phyloP scores from a whole-genome alignment of 2,113 vertebrate genomes.

The Microtus montanus region DNA sequence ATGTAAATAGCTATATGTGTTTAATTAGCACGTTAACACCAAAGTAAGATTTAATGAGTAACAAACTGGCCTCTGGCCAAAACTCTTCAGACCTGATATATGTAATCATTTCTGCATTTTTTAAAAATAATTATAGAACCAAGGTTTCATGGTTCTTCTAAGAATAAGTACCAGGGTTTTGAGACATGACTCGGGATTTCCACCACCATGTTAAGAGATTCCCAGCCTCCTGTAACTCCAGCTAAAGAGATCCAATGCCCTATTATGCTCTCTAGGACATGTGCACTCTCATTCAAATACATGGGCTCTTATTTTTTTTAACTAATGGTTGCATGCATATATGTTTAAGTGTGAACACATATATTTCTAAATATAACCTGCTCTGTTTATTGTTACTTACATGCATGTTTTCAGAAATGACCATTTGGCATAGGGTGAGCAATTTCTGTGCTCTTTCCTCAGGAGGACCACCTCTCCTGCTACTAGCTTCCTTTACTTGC shows the following conservation, averaged over 20 bases:
- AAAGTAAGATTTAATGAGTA: neutral
- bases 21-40: constrained; percentile 25
- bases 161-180: neutral
- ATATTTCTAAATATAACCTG: neutral
- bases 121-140: neutral
- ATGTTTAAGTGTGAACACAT: neutral
- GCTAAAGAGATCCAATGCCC: neutral
- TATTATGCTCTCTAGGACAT: too few species aligned
- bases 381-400: neutral
- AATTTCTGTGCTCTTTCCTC: neutral
- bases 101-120: neutral
- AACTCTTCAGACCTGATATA: neutral
- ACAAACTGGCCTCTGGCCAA: neutral
- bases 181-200: neutral
- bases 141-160: neutral
- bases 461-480: neutral
- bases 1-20: neutral
- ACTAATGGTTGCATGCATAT: neutral
- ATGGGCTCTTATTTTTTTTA: neutral
- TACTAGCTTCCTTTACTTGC: neutral
- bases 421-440: neutral
- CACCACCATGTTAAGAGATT: neutral
- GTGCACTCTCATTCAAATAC: neutral
- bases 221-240: too few species aligned
- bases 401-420: neutral